Conservation (phyloP, 1,140 invertebrate species). For the Gonatopus flavifemur region DNA sequence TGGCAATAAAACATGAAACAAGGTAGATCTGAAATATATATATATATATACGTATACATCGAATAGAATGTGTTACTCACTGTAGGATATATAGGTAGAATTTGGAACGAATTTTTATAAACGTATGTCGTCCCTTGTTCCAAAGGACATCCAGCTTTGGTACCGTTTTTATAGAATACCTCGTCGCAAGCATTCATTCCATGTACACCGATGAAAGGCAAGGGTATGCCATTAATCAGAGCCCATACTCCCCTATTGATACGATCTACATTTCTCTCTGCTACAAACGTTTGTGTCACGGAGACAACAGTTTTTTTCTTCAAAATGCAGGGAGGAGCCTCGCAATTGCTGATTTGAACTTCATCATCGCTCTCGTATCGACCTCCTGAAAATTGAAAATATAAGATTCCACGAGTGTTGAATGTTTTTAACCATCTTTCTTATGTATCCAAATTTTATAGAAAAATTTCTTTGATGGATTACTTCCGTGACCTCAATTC, state of each 20-base stretch:
- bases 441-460: too few species aligned
- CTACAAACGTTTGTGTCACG: conserved; percentile 62
- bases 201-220: conserved; percentile 77
- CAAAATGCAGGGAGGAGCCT: conserved; percentile 64
- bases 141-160: conserved; percentile 66
- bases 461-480: background rate
- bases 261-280: conserved; percentile 55
- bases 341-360: conserved; percentile 63
- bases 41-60: background rate
- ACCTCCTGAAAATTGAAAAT: conserved; percentile 12
- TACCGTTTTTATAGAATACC: conserved; percentile 61
- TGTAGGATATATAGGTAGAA: conserved; percentile 68
- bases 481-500: background rate
- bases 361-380: conserved; percentile 29
- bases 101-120: conserved; percentile 70
- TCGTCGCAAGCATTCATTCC: conserved; percentile 68
- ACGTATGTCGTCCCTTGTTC: conserved; percentile 66
- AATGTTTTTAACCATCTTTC: too few species aligned
- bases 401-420: too few species aligned
- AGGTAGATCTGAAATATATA: background rate
- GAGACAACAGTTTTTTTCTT: conserved; percentile 62
- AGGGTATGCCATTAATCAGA: conserved; percentile 60
- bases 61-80: conserved; percentile 42
- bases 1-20: too few species aligned
- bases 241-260: conserved; percentile 64